phyloP scores from a whole-genome alignment of 2,888 invertebrate genomes.

The Leptogaster cylindrica region DNA sequence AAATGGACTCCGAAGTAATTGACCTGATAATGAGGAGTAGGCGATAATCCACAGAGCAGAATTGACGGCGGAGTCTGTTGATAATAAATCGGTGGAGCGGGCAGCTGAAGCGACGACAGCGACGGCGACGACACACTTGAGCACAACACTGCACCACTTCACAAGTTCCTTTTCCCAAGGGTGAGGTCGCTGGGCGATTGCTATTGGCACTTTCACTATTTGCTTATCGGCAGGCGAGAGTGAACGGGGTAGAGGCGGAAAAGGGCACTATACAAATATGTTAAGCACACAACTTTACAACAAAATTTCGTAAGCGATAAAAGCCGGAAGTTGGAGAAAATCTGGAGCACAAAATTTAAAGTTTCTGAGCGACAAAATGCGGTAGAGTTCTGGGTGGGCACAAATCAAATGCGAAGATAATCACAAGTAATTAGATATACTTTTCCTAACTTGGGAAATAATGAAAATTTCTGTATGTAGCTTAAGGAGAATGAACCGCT shows the following conservation, averaged over 20 bases:
- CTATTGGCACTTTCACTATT: conserved; percentile 16
- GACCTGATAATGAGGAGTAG: conserved; percentile 20
- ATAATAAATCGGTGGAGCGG: not conserved
- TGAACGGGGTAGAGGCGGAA: not conserved
- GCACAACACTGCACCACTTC: conserved; percentile 32
- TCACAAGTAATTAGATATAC: too few relatives aligned
- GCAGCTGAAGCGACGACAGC: conserved; percentile 1
- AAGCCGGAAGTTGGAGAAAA: not conserved
- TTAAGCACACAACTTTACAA: not conserved
- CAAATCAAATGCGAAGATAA: too few relatives aligned
- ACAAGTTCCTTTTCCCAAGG: conserved; percentile 7
- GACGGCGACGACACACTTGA: conserved; percentile 18
- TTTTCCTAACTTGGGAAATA: too few relatives aligned
- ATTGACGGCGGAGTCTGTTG: not conserved
- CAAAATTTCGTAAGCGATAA: not conserved
- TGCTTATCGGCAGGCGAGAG: not conserved
- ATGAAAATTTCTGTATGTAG: too few relatives aligned
- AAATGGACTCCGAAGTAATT: conserved; percentile 28
- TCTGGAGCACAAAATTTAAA: too few relatives aligned
- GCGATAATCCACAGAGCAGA: conserved; percentile 23
- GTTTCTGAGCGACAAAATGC: too few relatives aligned
- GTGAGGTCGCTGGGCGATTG: not conserved
- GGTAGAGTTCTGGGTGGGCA: too few relatives aligned
- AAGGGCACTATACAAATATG: too few relatives aligned
- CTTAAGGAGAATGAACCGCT: conserved; percentile 24